These are phyloP conservation scores for Nemurella pictetii DNA, from an alignment of 2,888 invertebrate species.

Conservation along the genomic window DNA sequence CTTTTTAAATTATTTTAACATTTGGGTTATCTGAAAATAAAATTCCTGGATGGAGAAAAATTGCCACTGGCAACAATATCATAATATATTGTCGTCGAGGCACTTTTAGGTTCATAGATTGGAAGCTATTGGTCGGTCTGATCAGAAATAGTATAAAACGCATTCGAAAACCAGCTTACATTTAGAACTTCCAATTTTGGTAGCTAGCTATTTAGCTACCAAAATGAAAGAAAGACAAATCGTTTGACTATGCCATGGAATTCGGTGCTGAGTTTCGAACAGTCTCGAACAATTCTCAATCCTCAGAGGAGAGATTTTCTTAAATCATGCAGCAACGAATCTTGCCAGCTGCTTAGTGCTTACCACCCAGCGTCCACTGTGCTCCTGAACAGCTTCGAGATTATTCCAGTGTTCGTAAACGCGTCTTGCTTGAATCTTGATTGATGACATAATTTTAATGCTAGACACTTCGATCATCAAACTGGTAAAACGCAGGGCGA, in stretches of 20 bases:
- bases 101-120: not conserved
- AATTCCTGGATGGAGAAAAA: not conserved
- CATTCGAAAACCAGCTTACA: not conserved
- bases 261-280: too few species aligned
- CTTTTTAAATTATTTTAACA: conserved; percentile 13
- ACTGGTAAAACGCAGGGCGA: not conserved
- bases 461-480: not conserved
- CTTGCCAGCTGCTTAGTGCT: too few species aligned
- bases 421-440: not conserved
- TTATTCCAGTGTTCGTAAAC: not conserved
- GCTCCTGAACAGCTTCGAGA: not conserved
- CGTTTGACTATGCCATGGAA: too few species aligned
- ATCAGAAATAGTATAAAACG: not conserved
- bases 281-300: too few species aligned
- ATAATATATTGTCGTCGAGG: not conserved
- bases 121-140: not conserved
- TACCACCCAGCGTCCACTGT: too few species aligned
- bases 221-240: not conserved
- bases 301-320: not conserved
- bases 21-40: conserved; percentile 15
- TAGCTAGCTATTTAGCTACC: too few species aligned
- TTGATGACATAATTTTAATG: conserved; percentile 12
- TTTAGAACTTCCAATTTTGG: not conserved
- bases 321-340: too few species aligned
- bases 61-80: not conserved